phyloP scores from a whole-genome alignment of 2,113 vertebrate genomes.

The Phalacrocorax carbo region DNA sequence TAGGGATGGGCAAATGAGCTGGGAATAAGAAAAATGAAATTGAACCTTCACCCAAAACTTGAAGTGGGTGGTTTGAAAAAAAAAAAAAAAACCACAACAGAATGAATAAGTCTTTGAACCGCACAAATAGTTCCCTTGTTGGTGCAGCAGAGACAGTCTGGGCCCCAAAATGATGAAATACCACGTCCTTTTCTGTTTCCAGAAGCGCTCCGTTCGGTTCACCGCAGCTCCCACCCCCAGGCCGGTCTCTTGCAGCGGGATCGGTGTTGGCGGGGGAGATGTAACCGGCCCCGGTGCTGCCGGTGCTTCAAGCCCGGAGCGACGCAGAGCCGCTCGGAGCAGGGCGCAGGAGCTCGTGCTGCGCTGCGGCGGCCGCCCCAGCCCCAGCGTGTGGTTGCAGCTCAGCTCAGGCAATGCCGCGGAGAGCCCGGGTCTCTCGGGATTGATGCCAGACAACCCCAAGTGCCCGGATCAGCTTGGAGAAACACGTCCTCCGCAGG shows the following conservation, averaged over 20 bases:
- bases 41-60: constrained; percentile 61
- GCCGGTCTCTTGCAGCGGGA: not conserved
- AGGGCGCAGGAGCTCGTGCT: fast-evolving
- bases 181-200: not conserved
- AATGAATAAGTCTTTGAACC: constrained; percentile 55
- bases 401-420: not conserved
- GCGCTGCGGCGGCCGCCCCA: fast-evolving
- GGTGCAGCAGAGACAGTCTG: constrained; percentile 37
- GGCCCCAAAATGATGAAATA: constrained; percentile 30
- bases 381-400: not conserved
- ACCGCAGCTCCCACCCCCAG: not conserved
- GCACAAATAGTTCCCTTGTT: constrained; percentile 33
- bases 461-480: not conserved
- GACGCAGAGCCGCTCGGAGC: fast-evolving
- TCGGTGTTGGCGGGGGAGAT: fast-evolving
- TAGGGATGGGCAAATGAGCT: constrained; percentile 58
- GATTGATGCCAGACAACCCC: not conserved
- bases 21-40: constrained; percentile 61
- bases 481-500: not conserved
- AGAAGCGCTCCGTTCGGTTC: not conserved
- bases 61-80: constrained; percentile 41
- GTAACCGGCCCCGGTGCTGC: not conserved
- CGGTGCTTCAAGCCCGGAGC: fast-evolving
- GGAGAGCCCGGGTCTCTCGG: not conserved
- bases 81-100: not conserved